Evolutionary conservation across 2,113 vertebrate species (phyloP).

Genomic region (Agelaius phoeniceus): DNA sequence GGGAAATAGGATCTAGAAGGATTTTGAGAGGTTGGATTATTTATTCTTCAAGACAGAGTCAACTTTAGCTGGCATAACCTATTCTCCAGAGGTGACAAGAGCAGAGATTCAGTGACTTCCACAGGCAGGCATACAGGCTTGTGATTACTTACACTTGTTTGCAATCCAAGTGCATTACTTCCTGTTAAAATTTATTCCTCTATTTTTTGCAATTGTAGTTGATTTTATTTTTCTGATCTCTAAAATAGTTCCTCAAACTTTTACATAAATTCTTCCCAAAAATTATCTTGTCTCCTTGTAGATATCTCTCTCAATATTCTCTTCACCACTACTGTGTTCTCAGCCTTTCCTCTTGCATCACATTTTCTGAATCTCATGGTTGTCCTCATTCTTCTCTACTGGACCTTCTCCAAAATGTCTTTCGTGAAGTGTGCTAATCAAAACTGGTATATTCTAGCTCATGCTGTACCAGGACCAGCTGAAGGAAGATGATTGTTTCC

Average conservation of each 20-base stretch:
- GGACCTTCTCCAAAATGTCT: neutral
- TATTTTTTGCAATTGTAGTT: neutral
- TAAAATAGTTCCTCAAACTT: neutral
- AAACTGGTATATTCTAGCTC: neutral
- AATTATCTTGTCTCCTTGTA: neutral
- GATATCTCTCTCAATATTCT: neutral
- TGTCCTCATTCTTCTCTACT: neutral
- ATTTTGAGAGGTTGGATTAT: neutral
- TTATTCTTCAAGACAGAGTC: neutral
- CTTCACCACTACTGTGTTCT: neutral
- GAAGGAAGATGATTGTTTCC: neutral
- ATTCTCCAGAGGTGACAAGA: neutral
- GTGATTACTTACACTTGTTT: neutral
- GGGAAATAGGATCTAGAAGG: neutral
- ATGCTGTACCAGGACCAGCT: neutral
- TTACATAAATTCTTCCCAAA: neutral
- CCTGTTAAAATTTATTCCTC: neutral
- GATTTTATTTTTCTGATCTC: neutral
- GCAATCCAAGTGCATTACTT: neutral
- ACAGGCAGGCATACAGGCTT: neutral
- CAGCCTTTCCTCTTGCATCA: neutral
- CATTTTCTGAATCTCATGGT: neutral
- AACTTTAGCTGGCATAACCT: neutral
- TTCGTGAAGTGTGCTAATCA: neutral
- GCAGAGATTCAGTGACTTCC: neutral